Evolutionary conservation across 2,888 invertebrate species (phyloP).

Genomic region (Notocelia uddmanniana): DNA sequence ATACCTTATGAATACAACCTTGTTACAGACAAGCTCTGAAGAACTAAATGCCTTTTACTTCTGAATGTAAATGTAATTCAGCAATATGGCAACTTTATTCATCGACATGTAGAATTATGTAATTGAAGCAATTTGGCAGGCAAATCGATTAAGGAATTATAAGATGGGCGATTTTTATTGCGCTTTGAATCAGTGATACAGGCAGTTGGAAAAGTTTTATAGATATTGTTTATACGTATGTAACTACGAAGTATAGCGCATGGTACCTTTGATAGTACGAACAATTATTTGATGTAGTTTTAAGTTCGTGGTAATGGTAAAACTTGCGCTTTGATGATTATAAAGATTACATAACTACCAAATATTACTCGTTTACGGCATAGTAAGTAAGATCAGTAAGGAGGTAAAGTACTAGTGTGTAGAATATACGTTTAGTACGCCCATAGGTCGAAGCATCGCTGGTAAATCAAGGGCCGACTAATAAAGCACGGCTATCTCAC

Average conservation of each 20-base stretch:
- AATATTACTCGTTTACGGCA: neutral
- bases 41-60: conserved; percentile 10
- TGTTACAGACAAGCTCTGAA: neutral
- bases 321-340: neutral
- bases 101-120: conserved; percentile 44
- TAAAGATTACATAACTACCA: too few relatives aligned
- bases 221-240: neutral
- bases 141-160: conserved; percentile 36
- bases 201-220: conserved; percentile 4
- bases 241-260: too few relatives aligned
- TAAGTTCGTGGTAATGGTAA: neutral
- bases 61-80: conserved; percentile 14
- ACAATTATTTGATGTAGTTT: too few relatives aligned
- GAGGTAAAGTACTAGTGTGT: conserved; percentile 31
- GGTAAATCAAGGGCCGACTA: conserved; percentile 59
- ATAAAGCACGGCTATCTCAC: conserved; percentile 70
- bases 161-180: conserved; percentile 31
- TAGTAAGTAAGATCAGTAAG: neutral
- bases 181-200: neutral
- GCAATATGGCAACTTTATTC: conserved; percentile 28
- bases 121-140: conserved; percentile 43
- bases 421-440: conserved; percentile 46
- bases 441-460: conserved; percentile 53
- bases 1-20: neutral
- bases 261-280: too few relatives aligned